Conservation (phyloP, 2,113 vertebrate species). For the Grallaria varia region DNA sequence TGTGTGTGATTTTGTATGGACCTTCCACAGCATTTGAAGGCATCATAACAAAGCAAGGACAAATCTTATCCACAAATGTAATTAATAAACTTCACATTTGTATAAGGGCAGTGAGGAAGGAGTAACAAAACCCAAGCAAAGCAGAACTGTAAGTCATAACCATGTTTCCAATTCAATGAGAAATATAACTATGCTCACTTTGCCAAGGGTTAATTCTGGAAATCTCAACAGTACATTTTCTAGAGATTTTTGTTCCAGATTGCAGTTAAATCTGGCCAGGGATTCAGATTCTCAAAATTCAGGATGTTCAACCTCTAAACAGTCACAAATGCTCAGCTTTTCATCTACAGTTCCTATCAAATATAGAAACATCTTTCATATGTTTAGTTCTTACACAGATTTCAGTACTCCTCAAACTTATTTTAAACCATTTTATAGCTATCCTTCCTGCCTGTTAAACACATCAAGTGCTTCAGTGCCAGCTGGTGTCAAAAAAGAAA, state of each 20-base stretch:
- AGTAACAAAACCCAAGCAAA: not conserved
- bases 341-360: conserved; percentile 50
- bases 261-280: conserved; percentile 51
- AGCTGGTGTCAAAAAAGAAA: conserved; percentile 64
- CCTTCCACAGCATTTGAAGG: not conserved
- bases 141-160: not conserved
- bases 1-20: not conserved
- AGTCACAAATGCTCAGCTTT: conserved; percentile 53
- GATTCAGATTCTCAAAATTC: conserved; percentile 27
- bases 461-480: conserved; percentile 62
- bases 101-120: not conserved
- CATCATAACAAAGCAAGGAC: not conserved
- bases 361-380: conserved; percentile 64
- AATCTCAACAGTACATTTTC: conserved; percentile 9
- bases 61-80: not conserved
- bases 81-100: not conserved
- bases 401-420: conserved; percentile 58
- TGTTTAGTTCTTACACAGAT: conserved; percentile 58
- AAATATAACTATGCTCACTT: not conserved
- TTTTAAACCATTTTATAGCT: conserved; percentile 60
- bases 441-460: conserved; percentile 64
- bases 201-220: conserved; percentile 40
- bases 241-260: conserved; percentile 38
- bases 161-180: not conserved
- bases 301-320: conserved; percentile 49